Conservation (phyloP, 2,113 vertebrate genomes). For the Calyptomena viridis region DNA sequence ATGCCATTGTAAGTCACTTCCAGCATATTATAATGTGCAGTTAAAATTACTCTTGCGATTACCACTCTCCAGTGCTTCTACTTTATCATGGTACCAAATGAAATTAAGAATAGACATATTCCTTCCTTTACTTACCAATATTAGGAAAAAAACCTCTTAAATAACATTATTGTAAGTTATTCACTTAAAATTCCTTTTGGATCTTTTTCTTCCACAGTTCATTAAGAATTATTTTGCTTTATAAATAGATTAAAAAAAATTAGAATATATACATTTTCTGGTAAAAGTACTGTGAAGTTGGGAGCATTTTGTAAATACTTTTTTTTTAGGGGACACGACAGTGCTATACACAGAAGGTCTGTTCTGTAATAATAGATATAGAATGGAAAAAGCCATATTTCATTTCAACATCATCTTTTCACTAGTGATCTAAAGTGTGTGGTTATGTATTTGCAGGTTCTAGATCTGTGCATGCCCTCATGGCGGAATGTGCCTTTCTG, state of each 20-base stretch:
- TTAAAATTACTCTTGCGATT: slow-evolving; percentile 10
- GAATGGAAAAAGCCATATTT: not conserved
- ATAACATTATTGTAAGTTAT: not conserved
- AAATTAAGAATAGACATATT: not conserved
- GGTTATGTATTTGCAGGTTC: not conserved
- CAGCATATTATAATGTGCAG: not conserved
- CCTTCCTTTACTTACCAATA: not conserved
- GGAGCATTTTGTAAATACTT: not conserved
- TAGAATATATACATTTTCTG: not conserved
- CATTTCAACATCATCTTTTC: not conserved
- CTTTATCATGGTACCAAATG: slow-evolving; percentile 26
- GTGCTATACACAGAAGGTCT: not conserved
- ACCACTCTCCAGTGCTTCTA: not conserved
- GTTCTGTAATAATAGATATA: not conserved
- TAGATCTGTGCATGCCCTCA: not conserved
- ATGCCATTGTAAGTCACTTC: slow-evolving; percentile 40
- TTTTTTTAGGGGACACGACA: not conserved
- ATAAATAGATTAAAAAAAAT: not conserved
- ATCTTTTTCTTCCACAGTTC: not conserved
- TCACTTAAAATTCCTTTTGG: not conserved
- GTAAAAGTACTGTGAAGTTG: not conserved
- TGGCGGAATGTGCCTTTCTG: not conserved
- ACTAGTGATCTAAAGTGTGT: not conserved
- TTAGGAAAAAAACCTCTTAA: not conserved
- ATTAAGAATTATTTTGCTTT: not conserved